Conservation (phyloP, 1,140 invertebrate genomes). For the Macrosteles quadrilineatus region DNA sequence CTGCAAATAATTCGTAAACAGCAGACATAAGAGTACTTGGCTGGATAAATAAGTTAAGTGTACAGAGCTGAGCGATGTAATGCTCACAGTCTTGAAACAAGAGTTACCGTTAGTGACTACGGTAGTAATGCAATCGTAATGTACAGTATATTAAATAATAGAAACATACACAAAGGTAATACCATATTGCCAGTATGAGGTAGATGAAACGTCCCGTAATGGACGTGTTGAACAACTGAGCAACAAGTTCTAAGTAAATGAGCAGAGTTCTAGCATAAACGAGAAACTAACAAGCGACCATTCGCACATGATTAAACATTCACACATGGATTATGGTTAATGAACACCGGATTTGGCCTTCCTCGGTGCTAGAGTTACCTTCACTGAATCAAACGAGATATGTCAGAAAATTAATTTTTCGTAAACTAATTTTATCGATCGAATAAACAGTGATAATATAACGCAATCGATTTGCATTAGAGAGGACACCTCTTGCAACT, state of each 20-base stretch:
- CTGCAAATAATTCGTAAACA: slow-evolving; percentile 11
- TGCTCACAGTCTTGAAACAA: background rate
- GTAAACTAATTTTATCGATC: too few relatives aligned
- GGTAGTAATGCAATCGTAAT: background rate
- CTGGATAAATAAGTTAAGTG: background rate
- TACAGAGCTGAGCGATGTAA: background rate
- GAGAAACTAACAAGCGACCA: slow-evolving; percentile 12
- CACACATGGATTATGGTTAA: too few relatives aligned
- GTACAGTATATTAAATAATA: slow-evolving; percentile 24
- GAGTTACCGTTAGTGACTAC: background rate
- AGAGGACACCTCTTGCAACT: too few relatives aligned
- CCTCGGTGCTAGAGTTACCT: too few relatives aligned
- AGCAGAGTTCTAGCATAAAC: slow-evolving; percentile 9
- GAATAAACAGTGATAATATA: too few relatives aligned
- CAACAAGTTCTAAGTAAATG: slow-evolving; percentile 2
- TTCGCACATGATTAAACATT: background rate
- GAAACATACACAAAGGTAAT: slow-evolving; percentile 25
- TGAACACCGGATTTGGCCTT: too few relatives aligned
- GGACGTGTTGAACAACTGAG: slow-evolving; percentile 10
- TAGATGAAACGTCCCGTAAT: background rate
- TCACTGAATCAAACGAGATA: too few relatives aligned
- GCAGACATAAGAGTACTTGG: background rate
- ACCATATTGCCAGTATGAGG: slow-evolving; percentile 25
- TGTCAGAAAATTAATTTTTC: too few relatives aligned
- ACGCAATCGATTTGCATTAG: too few relatives aligned